Conservation (phyloP, 1,140 invertebrate genomes). For the Drosophila ambigua region DNA sequence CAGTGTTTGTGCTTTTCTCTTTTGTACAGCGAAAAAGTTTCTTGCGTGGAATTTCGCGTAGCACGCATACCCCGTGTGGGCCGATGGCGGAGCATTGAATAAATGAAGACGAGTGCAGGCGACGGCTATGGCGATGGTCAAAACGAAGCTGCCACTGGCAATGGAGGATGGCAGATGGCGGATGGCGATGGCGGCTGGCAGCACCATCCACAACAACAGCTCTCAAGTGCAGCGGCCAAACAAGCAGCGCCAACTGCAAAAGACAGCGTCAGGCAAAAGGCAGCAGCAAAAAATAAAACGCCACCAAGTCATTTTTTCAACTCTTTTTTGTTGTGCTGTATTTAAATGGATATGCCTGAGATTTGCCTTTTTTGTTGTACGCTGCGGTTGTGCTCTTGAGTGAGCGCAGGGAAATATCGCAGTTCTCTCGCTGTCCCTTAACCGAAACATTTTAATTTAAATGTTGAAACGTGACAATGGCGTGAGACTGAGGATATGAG, state of each 20-base stretch:
- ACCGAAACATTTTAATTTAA: conserved; percentile 81
- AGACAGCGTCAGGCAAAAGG: conserved; percentile 64
- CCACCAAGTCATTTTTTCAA: conserved; percentile 57
- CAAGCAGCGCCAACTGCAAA: conserved; percentile 63
- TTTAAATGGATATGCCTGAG: conserved; percentile 66
- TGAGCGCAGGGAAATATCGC: conserved; percentile 52
- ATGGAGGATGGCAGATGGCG: conserved; percentile 27
- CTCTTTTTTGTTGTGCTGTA: conserved; percentile 26
- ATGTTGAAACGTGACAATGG: conserved; percentile 79
- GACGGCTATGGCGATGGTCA: conserved; percentile 53
- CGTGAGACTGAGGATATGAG: conserved; percentile 58
- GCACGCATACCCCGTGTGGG: conserved; percentile 74
- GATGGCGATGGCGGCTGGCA: conserved; percentile 25
- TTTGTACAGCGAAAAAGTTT: conserved; percentile 46
- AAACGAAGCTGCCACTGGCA: conserved; percentile 48
- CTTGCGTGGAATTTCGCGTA: conserved; percentile 56
- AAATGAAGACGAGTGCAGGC: conserved; percentile 68
- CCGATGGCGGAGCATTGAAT: conserved; percentile 66
- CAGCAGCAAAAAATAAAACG: conserved; percentile 44
- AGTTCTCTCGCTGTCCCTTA: conserved; percentile 51
- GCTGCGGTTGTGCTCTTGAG: conserved; percentile 19
- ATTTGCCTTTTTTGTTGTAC: conserved; percentile 43
- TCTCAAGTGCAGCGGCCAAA: conserved; percentile 73
- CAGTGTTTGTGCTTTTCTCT: conserved; percentile 23
- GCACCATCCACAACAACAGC: conserved; percentile 30